Conservation (phyloP, 2,888 invertebrate genomes). For the Brachypterus glaber region DNA sequence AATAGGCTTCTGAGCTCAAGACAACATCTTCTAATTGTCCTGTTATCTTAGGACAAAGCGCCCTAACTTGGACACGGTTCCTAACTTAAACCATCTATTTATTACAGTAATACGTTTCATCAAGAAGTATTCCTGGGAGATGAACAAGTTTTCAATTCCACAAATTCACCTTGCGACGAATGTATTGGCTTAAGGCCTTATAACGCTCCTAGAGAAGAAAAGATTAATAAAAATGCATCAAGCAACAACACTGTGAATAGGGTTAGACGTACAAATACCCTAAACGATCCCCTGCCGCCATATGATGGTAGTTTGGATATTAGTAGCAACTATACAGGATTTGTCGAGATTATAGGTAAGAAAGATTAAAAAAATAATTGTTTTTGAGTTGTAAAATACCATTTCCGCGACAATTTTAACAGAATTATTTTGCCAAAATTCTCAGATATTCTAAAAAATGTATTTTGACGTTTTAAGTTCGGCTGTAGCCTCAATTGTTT, state of each 20-base stretch:
- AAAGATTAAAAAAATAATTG: too few relatives aligned
- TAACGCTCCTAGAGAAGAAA: conserved; percentile 31
- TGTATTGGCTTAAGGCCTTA: conserved; percentile 45
- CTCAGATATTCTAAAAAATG: conserved; percentile 3
- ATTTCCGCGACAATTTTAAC: neutral
- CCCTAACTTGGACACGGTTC: too few relatives aligned
- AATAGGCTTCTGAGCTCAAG: too few relatives aligned
- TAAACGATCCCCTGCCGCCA: conserved; percentile 40
- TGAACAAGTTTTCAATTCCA: conserved; percentile 40
- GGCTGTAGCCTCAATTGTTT: conserved; percentile 4
- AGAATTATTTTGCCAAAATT: neutral
- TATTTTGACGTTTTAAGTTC: neutral
- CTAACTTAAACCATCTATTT: too few relatives aligned
- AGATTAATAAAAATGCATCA: conserved; percentile 22
- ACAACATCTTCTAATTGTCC: too few relatives aligned
- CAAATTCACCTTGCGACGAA: conserved; percentile 39
- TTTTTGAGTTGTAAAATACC: conserved; percentile 2
- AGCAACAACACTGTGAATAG: conserved; percentile 26
- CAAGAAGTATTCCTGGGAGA: conserved; percentile 69
- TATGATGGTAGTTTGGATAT: conserved; percentile 68
- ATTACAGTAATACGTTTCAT: conserved; percentile 49
- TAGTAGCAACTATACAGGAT: conserved; percentile 74
- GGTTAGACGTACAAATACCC: conserved; percentile 28
- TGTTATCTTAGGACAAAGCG: too few relatives aligned
- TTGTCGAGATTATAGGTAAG: conserved; percentile 73